phyloP scores from a whole-genome alignment of 2,797 vertebrate genomes.

The Urocyon cinereoargenteus region DNA sequence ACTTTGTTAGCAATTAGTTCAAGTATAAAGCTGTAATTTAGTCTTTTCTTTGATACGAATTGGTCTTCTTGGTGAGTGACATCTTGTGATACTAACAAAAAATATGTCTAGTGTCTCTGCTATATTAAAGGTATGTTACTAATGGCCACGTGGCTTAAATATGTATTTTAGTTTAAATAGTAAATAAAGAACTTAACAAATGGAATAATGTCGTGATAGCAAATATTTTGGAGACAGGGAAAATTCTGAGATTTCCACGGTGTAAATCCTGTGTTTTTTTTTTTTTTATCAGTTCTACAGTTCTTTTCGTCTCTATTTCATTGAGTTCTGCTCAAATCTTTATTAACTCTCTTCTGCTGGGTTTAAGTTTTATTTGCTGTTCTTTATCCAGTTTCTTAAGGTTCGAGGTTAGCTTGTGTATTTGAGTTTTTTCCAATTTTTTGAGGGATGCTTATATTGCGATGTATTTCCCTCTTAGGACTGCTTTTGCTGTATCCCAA shows the following conservation, averaged over 20 bases:
- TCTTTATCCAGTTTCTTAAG: too few species aligned
- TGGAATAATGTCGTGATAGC: not conserved
- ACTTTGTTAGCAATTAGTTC: not conserved
- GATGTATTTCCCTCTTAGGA: too few species aligned
- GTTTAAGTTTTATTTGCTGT: too few species aligned
- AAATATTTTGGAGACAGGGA: not conserved
- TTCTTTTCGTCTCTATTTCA: too few species aligned
- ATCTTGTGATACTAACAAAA: not conserved
- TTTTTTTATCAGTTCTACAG: too few species aligned
- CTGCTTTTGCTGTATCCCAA: too few species aligned
- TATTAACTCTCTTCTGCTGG: too few species aligned
- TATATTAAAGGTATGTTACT: not conserved
- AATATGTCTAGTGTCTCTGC: not conserved
- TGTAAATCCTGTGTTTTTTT: too few species aligned
- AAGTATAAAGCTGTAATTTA: not conserved
- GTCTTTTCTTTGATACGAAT: not conserved
- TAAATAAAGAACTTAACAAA: not conserved
- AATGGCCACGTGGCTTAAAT: accelerated
- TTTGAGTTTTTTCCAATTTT: too few species aligned
- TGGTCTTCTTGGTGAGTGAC: not conserved
- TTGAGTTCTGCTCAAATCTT: too few species aligned
- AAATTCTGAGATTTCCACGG: not conserved
- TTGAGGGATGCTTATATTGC: too few species aligned
- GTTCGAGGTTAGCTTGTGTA: too few species aligned
- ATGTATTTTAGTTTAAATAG: not conserved